Evolutionary conservation across 2,888 invertebrate genomes (phyloP).

Genomic region (Oegoconia quadripuncta): DNA sequence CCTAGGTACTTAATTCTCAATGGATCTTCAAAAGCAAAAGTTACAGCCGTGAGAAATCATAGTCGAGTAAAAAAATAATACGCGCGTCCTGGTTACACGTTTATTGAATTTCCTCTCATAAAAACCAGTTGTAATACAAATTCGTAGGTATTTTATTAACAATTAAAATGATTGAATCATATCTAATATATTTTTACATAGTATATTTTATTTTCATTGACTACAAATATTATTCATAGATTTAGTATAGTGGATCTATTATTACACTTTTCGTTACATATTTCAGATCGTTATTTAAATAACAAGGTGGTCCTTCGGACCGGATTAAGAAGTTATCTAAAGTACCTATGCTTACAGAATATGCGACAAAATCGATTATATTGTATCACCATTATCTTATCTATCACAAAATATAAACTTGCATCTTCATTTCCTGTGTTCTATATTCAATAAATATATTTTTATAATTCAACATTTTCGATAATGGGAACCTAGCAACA

Average conservation of each 20-base stretch:
- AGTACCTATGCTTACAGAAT: background rate
- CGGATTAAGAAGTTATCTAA: slow-evolving; percentile 5
- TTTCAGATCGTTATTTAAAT: background rate
- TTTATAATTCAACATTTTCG: background rate
- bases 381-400: slow-evolving; percentile 1
- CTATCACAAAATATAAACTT: slow-evolving; percentile 7
- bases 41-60: slow-evolving; percentile 39
- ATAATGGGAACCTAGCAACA: too few relatives aligned
- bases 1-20: slow-evolving; percentile 32
- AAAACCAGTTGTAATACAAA: background rate
- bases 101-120: slow-evolving; percentile 25
- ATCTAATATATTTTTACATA: too few relatives aligned
- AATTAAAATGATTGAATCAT: background rate
- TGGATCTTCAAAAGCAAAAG: slow-evolving; percentile 24
- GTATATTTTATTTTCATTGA: too few relatives aligned
- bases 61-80: slow-evolving; percentile 24
- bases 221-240: too few relatives aligned
- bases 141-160: background rate
- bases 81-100: slow-evolving; percentile 24
- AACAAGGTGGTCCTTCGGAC: slow-evolving; percentile 4
- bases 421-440: background rate
- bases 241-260: too few relatives aligned
- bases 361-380: slow-evolving; percentile 5
- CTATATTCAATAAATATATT: background rate
- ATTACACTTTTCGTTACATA: too few relatives aligned